Evolutionary conservation across 1,140 invertebrate species (phyloP), one percentile per base, ranked within the genome.

Genomic region (Diorhabda carinulata): DNA sequence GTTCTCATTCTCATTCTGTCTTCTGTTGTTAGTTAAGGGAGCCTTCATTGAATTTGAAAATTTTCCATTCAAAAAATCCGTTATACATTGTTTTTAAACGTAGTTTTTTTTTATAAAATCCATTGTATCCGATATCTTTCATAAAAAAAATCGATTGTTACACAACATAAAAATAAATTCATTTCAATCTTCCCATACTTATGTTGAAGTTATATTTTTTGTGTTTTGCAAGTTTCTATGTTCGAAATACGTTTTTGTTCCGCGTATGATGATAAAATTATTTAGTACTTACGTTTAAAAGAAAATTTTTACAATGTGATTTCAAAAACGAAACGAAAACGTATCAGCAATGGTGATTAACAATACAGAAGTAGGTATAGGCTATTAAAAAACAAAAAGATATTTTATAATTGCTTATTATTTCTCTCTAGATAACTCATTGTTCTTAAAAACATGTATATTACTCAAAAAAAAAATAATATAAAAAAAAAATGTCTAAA

Each of bases 261-360:
- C 10, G 40, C 43, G 40, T 63, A 10, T 43, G 7, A 25, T 64
- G 25, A 25, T 64, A 45, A 57, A 4, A 64, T 64, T 25, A 57
- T 57, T 52, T 64, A 52, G 47, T 52, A 45, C 47, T 45, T 64
- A n/a, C 47, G 43, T 43, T 57, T 25, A 69, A 10, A 52, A 57
- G 63, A 61, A 64, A 63, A 58, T 41, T 10, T 60, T 44, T 72
- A 74, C 66, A 72, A 78, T 80, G 77, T 79, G 79, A 80, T 80
- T 77, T 74, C 70, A 74, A 69, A 78, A 78, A 74, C 71, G 79
- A 75, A 80, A 80, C 79, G 72, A 73, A 80, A 78, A 80, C 79
- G 79, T 80, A 80, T 80, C 79, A 80, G 75, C 73, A 79, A 79
- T 76, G 78, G 78, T 80, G 78, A 80, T 79, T 78, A 78, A 78